A percentile compares a stretch with the other conserved stretches of the same genome.
phyloP scores from a whole-genome alignment of 2,888 invertebrate genomes.

The Autographa pulchrina region DNA sequence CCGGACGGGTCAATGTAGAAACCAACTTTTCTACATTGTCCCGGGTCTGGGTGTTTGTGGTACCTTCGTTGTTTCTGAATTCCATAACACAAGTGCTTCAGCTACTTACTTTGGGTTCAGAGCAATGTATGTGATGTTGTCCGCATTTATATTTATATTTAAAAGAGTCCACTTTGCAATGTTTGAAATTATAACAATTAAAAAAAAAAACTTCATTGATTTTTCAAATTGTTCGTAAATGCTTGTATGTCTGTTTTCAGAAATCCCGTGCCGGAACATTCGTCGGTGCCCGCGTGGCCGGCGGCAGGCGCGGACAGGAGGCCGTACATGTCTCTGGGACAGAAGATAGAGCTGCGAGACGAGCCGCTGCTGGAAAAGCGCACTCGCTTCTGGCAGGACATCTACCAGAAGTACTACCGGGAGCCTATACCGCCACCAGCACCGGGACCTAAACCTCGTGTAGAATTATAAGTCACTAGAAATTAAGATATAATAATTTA shows the following conservation, averaged over 20 bases:
- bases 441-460: neutral
- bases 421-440: conserved; percentile 39
- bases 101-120: too few species aligned
- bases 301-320: conserved; percentile 47
- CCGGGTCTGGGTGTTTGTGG: too few species aligned
- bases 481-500: too few species aligned
- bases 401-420: conserved; percentile 59
- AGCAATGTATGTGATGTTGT: too few species aligned
- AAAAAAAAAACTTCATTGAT: too few species aligned
- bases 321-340: conserved; percentile 62
- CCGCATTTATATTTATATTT: too few species aligned
- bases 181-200: too few species aligned
- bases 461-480: neutral
- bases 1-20: too few species aligned
- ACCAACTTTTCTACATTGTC: too few species aligned
- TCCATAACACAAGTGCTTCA: too few species aligned
- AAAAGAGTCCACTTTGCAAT: neutral
- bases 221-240: too few species aligned
- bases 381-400: conserved; percentile 59
- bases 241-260: conserved; percentile 52
- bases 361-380: conserved; percentile 52
- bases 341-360: conserved; percentile 52
- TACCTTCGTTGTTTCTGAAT: too few species aligned
- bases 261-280: conserved; percentile 62
- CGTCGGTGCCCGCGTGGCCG: conserved; percentile 61